Conservation (phyloP, 2,888 invertebrate species). For the Blera fallax region DNA sequence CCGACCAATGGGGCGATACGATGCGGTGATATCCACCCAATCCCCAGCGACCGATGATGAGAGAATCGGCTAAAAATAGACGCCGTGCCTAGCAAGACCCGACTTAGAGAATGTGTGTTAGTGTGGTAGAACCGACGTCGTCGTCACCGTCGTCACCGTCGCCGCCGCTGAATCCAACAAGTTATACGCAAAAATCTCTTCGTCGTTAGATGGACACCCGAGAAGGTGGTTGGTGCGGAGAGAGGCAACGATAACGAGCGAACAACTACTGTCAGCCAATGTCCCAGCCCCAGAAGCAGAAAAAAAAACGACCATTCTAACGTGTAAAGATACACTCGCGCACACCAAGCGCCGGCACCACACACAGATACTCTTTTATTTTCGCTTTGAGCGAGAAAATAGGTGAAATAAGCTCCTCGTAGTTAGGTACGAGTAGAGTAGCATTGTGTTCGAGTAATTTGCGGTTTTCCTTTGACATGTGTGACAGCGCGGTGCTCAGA, state of each 20-base stretch:
- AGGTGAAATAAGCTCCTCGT: slow-evolving; percentile 47
- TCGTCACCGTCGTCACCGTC: slow-evolving; percentile 3
- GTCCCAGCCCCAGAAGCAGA: slow-evolving; percentile 4
- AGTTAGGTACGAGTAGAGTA: too few species aligned
- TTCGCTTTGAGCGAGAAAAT: slow-evolving; percentile 24
- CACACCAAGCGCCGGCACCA: slow-evolving; percentile 52
- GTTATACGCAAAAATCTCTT: slow-evolving; percentile 67
- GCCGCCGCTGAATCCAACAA: slow-evolving; percentile 64
- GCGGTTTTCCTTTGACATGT: slow-evolving; percentile 57
- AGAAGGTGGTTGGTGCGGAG: neutral
- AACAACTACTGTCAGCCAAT: slow-evolving; percentile 26
- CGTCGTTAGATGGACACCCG: slow-evolving; percentile 53
- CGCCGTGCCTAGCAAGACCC: slow-evolving; percentile 37
- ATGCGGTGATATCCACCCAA: slow-evolving; percentile 65
- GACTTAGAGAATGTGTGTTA: slow-evolving; percentile 37
- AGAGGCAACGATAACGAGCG: neutral
- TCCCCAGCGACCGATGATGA: slow-evolving; percentile 59
- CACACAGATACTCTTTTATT: slow-evolving; percentile 27
- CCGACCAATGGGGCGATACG: slow-evolving; percentile 40
- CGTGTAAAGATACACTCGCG: slow-evolving; percentile 22
- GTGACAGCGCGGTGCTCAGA: slow-evolving; percentile 29
- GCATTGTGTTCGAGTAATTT: slow-evolving; percentile 49
- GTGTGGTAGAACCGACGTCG: slow-evolving; percentile 32
- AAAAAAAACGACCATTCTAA: slow-evolving; percentile 23
- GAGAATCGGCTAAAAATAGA: slow-evolving; percentile 68